These are phyloP conservation scores for Channallabes apus DNA, from an alignment of 2,797 vertebrate genomes.

Conservation along the genomic window DNA sequence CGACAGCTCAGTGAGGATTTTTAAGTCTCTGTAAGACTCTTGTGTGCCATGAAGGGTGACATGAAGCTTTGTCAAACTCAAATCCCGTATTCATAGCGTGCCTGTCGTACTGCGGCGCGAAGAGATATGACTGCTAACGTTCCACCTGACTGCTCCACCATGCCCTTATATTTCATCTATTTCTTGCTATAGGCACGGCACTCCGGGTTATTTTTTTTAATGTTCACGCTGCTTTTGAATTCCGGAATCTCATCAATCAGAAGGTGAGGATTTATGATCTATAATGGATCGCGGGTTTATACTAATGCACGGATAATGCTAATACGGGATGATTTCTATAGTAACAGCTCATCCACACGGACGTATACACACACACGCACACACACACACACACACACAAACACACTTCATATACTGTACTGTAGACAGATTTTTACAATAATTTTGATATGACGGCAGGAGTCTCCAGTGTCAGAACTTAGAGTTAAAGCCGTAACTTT, in stretches of 20 bases:
- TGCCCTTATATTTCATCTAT: slow-evolving; percentile 6
- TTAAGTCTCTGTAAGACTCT: slow-evolving; percentile 29
- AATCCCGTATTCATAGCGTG: slow-evolving; percentile 13
- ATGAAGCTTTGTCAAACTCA: slow-evolving; percentile 45
- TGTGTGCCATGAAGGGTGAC: slow-evolving; percentile 40
- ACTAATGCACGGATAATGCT: too few species aligned
- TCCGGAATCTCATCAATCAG: not conserved
- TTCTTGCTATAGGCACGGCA: not conserved
- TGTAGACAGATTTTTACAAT: not conserved
- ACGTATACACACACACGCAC: not conserved
- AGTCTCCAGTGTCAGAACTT: not conserved
- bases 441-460: not conserved
- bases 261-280: not conserved
- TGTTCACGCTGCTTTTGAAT: not conserved
- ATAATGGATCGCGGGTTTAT: too few species aligned
- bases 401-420: too few species aligned
- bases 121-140: slow-evolving; percentile 29
- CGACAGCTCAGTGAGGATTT: slow-evolving; percentile 24
- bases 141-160: slow-evolving; percentile 18
- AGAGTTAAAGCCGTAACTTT: too few species aligned
- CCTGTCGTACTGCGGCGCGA: slow-evolving; percentile 16
- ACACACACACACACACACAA: too few species aligned
- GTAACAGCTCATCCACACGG: not conserved
- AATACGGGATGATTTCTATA: not conserved
- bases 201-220: too few species aligned